Evolutionary conservation across 1,140 invertebrate species (phyloP), one percentile per base, ranked within the genome.

Genomic region (Steinernema khuongi): DNA sequence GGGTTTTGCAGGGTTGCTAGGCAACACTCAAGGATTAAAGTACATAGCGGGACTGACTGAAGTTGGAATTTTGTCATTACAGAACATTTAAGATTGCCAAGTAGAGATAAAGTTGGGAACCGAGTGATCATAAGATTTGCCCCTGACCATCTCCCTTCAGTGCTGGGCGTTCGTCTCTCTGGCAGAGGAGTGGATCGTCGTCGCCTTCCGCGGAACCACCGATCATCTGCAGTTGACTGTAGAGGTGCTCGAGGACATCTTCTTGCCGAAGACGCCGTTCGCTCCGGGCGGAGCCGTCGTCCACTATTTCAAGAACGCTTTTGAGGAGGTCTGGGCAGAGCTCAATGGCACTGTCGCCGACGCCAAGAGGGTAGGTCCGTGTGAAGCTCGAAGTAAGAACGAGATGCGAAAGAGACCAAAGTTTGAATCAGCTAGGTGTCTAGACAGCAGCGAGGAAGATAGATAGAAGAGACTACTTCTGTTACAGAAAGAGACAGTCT

Each of bases 201-300:
- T 77, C 32, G 31, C 74, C 22, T 77, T 77, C 43, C 68, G 75
- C 22, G 76, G 76, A 36, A 77, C 76, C 18, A 30, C 33, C 18
- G 67, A 66, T n/a, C 71, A 72, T 32, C 22, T 68, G 29, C 76
- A 77, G 41, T 70, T 77, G 66, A 78, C 75, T n/a, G 70, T 74
- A 19, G 76, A 77, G 33, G 67, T 77, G 1, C 30, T 77, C 44
- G 76, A 77, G 19, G 72, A 66, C 31, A 67, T 77, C 28, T 41
- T 66, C 22, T 26, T 28, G 19, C 76, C 76, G 17, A 77, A 77
- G 71, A 44, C 72, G 19, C 60, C 74, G 70, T 28, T 77, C 4
- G 60, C 19, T 18, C 70, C 68, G 28, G 74, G 68, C 18, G 76
- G 76, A 1, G 74, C 76, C 2, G 76, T 77, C 14, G 69, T 75